A percentile compares a stretch with the other conserved stretches of the same genome.
These are phyloP conservation scores for Morpho deidamia DNA, from an alignment of 2,888 invertebrate genomes.

Conservation along the genomic window DNA sequence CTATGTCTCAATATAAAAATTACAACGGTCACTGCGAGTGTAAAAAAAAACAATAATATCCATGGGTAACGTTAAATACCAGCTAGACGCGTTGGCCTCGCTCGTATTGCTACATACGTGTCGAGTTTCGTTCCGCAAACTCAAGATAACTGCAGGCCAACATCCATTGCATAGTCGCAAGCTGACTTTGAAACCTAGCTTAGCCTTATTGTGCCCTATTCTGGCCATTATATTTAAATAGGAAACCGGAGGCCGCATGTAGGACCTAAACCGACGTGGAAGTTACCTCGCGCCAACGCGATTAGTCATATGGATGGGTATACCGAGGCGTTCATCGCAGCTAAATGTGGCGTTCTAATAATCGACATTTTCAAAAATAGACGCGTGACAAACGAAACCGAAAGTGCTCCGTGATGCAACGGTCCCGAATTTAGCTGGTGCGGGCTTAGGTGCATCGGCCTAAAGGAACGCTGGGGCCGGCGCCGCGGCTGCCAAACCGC, in stretches of 20 bases:
- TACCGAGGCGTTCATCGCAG: constrained; percentile 24
- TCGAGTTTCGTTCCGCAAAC: constrained; percentile 75
- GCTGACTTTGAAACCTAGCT: constrained; percentile 52
- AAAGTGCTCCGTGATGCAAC: constrained; percentile 76
- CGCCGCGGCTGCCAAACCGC: constrained; percentile 62
- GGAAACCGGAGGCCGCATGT: constrained; percentile 55
- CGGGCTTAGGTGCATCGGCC: constrained; percentile 68
- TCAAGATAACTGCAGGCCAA: constrained; percentile 60
- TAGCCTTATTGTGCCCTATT: constrained; percentile 57
- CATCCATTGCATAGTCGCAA: constrained; percentile 51
- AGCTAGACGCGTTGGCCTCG: constrained; percentile 49
- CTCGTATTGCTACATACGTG: constrained; percentile 56
- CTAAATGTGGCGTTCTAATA: constrained; percentile 73
- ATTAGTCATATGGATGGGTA: constrained; percentile 45
- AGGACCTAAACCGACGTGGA: constrained; percentile 45
- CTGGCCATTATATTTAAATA: constrained; percentile 58
- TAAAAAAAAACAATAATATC: too few relatives aligned
- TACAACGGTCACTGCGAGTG: too few relatives aligned
- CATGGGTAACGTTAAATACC: not conserved
- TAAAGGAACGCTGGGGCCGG: constrained; percentile 49
- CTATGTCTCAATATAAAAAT: too few relatives aligned
- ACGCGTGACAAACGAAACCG: constrained; percentile 74
- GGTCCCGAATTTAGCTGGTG: constrained; percentile 70
- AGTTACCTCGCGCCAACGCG: constrained; percentile 42
- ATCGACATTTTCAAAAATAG: constrained; percentile 76